These are phyloP conservation scores for Saturnia pavonia DNA, from an alignment of 2,888 invertebrate genomes.

Conservation along the genomic window DNA sequence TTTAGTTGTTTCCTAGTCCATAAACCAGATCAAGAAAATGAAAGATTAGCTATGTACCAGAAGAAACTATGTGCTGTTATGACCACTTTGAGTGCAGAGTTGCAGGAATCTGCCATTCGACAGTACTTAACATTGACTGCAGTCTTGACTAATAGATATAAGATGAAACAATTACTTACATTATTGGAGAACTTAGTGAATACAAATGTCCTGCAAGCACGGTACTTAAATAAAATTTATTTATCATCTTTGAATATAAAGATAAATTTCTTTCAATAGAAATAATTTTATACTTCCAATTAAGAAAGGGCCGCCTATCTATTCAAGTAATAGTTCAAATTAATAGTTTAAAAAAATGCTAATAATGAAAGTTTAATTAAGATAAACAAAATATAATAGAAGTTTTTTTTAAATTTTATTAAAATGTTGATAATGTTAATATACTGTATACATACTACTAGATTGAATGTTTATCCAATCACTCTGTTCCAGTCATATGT, in stretches of 20 bases:
- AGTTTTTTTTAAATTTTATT: too few species aligned
- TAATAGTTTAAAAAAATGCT: too few species aligned
- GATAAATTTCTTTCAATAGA: neutral
- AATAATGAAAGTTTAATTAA: too few species aligned
- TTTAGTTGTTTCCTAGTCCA: constrained; percentile 94
- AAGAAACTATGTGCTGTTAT: constrained; percentile 86
- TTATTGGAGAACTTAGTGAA: constrained; percentile 89
- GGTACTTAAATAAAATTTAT: constrained; percentile 71
- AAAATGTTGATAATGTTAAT: too few species aligned
- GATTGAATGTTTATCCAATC: neutral
- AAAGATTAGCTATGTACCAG: constrained; percentile 85
- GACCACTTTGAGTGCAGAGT: constrained; percentile 85
- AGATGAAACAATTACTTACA: constrained; percentile 88
- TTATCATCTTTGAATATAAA: neutral
- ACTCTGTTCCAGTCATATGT: neutral
- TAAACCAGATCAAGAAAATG: constrained; percentile 85
- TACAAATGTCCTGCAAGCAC: constrained; percentile 87
- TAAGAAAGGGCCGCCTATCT: too few species aligned
- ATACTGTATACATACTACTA: neutral
- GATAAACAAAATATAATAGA: too few species aligned
- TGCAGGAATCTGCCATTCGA: constrained; percentile 88
- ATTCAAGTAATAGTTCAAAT: too few species aligned
- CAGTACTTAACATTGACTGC: constrained; percentile 89
- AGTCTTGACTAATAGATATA: constrained; percentile 87
- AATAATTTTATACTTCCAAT: neutral